Percentiles rank a stretch among this genome's conserved stretches.
These are phyloP conservation scores for Thomomys bottae DNA, from an alignment of 2,113 vertebrate genomes.

Conservation along the genomic window DNA sequence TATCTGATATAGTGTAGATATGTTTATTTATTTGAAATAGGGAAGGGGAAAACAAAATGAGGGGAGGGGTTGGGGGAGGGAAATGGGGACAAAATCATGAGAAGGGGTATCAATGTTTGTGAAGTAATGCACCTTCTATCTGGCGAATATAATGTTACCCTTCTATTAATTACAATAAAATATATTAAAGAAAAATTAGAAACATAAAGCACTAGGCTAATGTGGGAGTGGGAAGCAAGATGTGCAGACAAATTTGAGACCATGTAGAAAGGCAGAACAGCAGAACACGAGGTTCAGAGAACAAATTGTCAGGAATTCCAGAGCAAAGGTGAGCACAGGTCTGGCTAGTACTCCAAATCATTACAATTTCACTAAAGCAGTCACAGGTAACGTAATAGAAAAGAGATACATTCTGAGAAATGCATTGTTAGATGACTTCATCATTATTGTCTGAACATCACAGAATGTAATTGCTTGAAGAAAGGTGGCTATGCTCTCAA, in stretches of 20 bases:
- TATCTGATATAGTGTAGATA: too few species aligned
- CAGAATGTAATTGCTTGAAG: background rate
- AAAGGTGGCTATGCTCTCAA: background rate
- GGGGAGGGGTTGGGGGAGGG: too few species aligned
- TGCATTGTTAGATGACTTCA: background rate
- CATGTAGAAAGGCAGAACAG: background rate
- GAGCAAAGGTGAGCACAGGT: background rate
- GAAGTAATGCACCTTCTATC: too few species aligned
- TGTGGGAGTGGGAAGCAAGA: background rate
- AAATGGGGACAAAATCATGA: too few species aligned
- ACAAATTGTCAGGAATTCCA: background rate
- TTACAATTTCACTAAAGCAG: background rate
- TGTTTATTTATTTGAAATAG: too few species aligned
- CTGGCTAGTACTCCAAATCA: background rate
- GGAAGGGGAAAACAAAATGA: too few species aligned
- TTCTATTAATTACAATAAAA: too few species aligned
- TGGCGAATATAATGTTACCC: too few species aligned
- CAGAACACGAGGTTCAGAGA: background rate
- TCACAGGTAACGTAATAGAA: too few species aligned
- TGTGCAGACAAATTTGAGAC: background rate
- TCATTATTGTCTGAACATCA: background rate
- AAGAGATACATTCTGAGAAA: background rate
- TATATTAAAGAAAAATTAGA: background rate
- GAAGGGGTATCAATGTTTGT: too few species aligned
- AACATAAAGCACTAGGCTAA: background rate